Evolutionary conservation across 2,797 vertebrate genomes (phyloP).

Genomic region (Strix occidentalis): DNA sequence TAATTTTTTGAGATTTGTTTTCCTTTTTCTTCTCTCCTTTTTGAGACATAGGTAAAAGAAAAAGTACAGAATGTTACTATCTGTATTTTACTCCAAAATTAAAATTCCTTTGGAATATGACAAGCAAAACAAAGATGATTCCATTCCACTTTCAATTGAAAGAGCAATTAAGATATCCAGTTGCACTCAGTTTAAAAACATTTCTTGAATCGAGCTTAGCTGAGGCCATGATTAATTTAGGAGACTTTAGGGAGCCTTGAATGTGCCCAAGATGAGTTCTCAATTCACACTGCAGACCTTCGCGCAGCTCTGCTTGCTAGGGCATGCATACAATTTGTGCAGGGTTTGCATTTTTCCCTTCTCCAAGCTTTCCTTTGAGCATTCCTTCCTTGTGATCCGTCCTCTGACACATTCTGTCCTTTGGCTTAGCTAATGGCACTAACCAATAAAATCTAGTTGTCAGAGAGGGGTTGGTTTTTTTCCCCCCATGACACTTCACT

Average conservation of each 20-base stretch:
- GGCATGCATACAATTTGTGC: background rate
- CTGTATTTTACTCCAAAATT: background rate
- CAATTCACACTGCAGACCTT: background rate
- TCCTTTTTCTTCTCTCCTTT: background rate
- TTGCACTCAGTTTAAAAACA: background rate
- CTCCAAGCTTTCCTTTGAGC: conserved; percentile 13
- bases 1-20: background rate
- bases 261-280: background rate
- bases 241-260: background rate
- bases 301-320: background rate
- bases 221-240: background rate
- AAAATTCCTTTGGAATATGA: background rate
- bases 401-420: conserved; percentile 22
- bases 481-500: background rate
- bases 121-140: background rate
- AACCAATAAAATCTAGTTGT: background rate
- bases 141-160: background rate
- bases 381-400: background rate
- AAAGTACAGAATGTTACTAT: background rate
- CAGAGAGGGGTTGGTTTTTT: background rate
- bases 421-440: conserved; percentile 35
- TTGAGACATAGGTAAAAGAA: background rate
- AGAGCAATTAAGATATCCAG: background rate
- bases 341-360: conserved; percentile 37
- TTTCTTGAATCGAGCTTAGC: background rate